Conservation (phyloP, 2,888 invertebrate species). For the Arctia plantaginis region DNA sequence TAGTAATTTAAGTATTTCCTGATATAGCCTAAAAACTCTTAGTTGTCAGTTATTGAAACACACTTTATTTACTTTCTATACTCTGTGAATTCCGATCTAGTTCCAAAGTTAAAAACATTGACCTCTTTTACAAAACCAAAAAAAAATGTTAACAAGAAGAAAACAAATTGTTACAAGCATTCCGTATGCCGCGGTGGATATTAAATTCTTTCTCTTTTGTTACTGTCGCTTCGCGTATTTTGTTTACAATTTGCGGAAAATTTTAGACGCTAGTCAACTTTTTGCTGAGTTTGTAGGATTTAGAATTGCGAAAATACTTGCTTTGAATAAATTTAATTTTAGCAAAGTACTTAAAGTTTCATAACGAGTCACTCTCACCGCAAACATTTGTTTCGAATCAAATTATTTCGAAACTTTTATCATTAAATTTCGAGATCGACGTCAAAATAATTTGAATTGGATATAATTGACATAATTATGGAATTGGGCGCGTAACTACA, state of each 20-base stretch:
- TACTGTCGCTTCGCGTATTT: constrained; percentile 72
- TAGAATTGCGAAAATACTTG: constrained; percentile 68
- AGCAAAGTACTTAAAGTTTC: constrained; percentile 48
- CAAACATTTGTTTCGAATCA: constrained; percentile 38
- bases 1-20: neutral
- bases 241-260: constrained; percentile 73
- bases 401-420: constrained; percentile 41
- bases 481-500: neutral
- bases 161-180: constrained; percentile 79
- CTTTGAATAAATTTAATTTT: constrained; percentile 64
- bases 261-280: constrained; percentile 68
- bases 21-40: neutral
- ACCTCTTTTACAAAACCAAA: constrained; percentile 63
- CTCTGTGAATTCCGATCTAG: constrained; percentile 1
- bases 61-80: neutral
- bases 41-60: neutral
- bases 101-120: constrained; percentile 45
- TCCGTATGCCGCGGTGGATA: constrained; percentile 76
- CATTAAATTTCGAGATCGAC: constrained; percentile 9
- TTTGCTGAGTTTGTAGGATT: constrained; percentile 64
- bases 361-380: constrained; percentile 41
- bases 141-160: constrained; percentile 73
- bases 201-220: constrained; percentile 82
- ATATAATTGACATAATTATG: neutral
- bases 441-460: neutral